Percentiles rank a stretch among this genome's conserved stretches.
Evolutionary conservation across 2,797 vertebrate species (phyloP).

Genomic region (Lepilemur septentrionalis): DNA sequence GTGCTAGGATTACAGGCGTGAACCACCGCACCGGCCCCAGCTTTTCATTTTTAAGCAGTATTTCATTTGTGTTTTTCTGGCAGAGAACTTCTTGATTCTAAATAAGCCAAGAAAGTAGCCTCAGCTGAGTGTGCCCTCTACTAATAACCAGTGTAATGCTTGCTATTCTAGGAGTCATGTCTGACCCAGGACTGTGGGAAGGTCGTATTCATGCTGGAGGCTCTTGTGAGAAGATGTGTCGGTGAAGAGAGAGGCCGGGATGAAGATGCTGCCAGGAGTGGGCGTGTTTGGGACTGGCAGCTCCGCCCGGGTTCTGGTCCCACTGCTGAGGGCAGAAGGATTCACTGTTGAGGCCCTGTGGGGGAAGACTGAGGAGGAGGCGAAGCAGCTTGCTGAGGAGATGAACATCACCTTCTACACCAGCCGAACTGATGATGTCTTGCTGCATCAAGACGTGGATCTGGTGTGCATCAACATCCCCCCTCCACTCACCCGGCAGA

Average conservation of each 20-base stretch:
- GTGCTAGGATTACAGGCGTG: too few species aligned
- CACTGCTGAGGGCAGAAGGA: slow-evolving; percentile 94
- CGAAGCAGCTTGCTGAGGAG: slow-evolving; percentile 92
- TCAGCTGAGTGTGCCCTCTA: not conserved
- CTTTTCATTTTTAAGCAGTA: not conserved
- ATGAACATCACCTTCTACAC: slow-evolving; percentile 96
- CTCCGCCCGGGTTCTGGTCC: slow-evolving; percentile 94
- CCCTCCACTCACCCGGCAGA: slow-evolving; percentile 95
- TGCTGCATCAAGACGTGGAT: slow-evolving; percentile 97
- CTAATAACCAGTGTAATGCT: not conserved
- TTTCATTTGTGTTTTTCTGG: slow-evolving; percentile 17
- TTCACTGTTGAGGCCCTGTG: slow-evolving; percentile 96
- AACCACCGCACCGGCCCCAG: not conserved
- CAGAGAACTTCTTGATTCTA: not conserved
- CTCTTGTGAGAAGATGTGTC: slow-evolving; percentile 57
- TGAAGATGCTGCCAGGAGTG: slow-evolving; percentile 95
- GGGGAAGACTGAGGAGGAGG: slow-evolving; percentile 96
- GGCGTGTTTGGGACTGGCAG: slow-evolving; percentile 98
- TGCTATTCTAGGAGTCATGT: slow-evolving; percentile 73
- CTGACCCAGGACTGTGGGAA: slow-evolving; percentile 51
- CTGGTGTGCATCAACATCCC: slow-evolving; percentile 98
- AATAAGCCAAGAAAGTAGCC: not conserved
- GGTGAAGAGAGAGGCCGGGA: slow-evolving; percentile 65
- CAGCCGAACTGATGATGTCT: slow-evolving; percentile 93
- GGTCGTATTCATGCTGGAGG: not conserved